Base-by-base conservation (phyloP, 2,113 vertebrate species). In the Haliaeetus leucogaster region DNA sequence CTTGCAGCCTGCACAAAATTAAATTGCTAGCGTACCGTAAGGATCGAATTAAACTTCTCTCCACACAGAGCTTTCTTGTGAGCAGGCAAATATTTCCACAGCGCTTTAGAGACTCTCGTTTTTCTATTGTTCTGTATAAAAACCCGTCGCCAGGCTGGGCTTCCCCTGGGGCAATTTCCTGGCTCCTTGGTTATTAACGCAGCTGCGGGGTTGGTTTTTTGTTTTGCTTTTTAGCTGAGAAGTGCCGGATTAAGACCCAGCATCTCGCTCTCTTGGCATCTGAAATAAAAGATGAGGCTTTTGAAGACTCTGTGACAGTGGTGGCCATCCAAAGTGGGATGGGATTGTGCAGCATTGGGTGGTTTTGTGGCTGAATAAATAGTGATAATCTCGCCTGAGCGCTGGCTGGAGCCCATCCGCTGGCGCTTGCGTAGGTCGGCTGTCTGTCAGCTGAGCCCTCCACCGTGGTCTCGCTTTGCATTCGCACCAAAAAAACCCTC, bases 121-220 rank as follows among this genome's bases (percentile, higher is more conserved):
- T 87, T 88, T 55, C 87, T 40, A 45, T 96, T 95, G 84, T 89
- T 87, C 82, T 27, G 2, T 20, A 8, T 67, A 50, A 83, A 91
- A 91, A 13, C 50, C 58, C 21, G 0, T 70, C 3, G 9, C 82
- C 86, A 52, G 84, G 74, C 93, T 77, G 36, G 83, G 79, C 82
- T 88, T 82, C 36, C 81, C 93, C 90, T 1, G 16, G 63, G 42
- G 90, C 15, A 6, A 6, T 85, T 97, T 94, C 94, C 85, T 95
- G 89, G 56, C 88, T 91, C 22, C 0, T 26, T 27, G 67, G 17
- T 43, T 90, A 36, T 81, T 52, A 76, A 68, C 0, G 7, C 78
- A 79, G 78, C 78, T 82, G 82, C 1, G 0, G 20, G 48, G 20
- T 34, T 56, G 53, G 11, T 19, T 82, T 91, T 67, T 52, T 65